phyloP scores from a whole-genome alignment of 2,888 invertebrate species.

The Gastrophysa polygoni region DNA sequence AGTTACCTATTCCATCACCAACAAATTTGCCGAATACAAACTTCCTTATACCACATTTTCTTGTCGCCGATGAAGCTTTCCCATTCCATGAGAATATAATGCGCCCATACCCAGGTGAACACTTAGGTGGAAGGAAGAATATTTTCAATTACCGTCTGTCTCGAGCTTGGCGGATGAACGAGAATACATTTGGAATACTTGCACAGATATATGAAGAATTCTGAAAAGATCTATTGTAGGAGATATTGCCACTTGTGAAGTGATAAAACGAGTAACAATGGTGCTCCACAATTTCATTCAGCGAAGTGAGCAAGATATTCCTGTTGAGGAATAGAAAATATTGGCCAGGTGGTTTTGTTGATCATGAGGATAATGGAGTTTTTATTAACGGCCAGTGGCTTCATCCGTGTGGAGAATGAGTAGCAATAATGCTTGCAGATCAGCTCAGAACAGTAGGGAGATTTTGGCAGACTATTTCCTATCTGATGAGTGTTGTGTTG shows the following conservation, averaged over 20 bases:
- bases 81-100: constrained; percentile 12
- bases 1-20: constrained; percentile 5
- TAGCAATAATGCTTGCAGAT: background rate
- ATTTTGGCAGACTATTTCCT: background rate
- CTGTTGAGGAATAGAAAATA: constrained; percentile 10
- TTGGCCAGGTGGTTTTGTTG: constrained; percentile 13
- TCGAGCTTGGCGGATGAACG: constrained; percentile 8
- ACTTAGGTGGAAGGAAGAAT: background rate
- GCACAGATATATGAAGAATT: constrained; percentile 18
- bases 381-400: background rate
- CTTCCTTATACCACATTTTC: background rate
- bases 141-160: constrained; percentile 17
- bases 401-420: background rate
- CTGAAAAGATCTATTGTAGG: constrained; percentile 14
- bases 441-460: background rate
- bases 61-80: constrained; percentile 17
- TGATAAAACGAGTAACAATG: constrained; percentile 22
- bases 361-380: background rate
- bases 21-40: background rate
- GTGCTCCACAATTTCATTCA: constrained; percentile 33
- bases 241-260: constrained; percentile 1
- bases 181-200: constrained; percentile 18
- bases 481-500: background rate
- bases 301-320: constrained; percentile 7
- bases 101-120: constrained; percentile 10